Evolutionary conservation across 1,140 invertebrate genomes (phyloP).

Genomic region (Mya arenaria): DNA sequence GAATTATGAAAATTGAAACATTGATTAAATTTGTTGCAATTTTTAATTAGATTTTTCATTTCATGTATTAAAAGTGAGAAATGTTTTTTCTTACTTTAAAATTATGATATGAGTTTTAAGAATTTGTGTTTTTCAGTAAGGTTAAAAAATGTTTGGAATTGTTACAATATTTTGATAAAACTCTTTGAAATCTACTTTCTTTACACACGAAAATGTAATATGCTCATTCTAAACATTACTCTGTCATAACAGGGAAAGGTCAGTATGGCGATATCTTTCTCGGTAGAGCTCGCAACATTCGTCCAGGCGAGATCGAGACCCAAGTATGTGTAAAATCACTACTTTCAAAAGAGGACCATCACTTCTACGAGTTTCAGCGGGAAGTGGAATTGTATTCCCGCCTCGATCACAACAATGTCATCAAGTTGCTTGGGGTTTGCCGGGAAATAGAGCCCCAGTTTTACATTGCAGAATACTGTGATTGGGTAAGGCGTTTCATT

Average conservation of each 20-base stretch:
- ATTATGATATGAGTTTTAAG: background rate
- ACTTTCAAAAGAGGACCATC: conserved; percentile 88
- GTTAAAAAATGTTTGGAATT: too few relatives aligned
- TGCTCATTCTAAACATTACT: too few relatives aligned
- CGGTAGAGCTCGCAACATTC: conserved; percentile 84
- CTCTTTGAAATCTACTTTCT: too few relatives aligned
- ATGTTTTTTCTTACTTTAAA: background rate
- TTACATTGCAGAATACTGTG: conserved; percentile 94
- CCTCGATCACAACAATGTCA: conserved; percentile 90
- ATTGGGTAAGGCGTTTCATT: conserved; percentile 87
- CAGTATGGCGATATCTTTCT: conserved; percentile 95
- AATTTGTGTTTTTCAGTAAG: too few relatives aligned
- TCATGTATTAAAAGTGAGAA: background rate
- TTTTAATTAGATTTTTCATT: background rate
- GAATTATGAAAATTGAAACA: too few relatives aligned
- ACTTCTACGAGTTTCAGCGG: conserved; percentile 91
- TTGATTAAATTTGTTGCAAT: background rate
- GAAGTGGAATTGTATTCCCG: conserved; percentile 93
- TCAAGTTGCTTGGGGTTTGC: conserved; percentile 90
- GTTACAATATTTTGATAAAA: too few relatives aligned
- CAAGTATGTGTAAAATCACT: conserved; percentile 89
- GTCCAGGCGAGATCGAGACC: conserved; percentile 79
- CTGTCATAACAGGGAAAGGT: conserved; percentile 86
- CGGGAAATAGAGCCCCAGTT: conserved; percentile 92
- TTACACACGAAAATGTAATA: too few relatives aligned